phyloP scores from a whole-genome alignment of 1,140 invertebrate species.

The Cardiocondyla obscurior region DNA sequence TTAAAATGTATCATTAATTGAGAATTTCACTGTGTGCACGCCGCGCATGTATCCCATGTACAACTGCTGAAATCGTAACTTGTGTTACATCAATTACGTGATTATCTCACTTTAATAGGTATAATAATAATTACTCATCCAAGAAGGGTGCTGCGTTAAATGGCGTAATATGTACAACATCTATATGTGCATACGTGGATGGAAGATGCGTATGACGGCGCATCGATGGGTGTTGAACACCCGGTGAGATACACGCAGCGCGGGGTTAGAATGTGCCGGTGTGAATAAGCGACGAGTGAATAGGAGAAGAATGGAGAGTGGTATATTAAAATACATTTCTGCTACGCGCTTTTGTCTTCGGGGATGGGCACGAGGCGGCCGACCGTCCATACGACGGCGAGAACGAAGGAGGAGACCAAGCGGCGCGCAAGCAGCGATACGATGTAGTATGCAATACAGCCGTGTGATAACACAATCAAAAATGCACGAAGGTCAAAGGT shows the following conservation, averaged over 20 bases:
- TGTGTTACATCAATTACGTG: neutral
- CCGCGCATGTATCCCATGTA: neutral
- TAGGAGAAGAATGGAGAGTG: slow-evolving; percentile 33
- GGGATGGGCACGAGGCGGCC: neutral
- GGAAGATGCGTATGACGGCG: neutral
- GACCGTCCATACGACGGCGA: neutral
- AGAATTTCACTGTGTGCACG: neutral
- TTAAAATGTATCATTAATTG: neutral
- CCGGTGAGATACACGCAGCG: neutral
- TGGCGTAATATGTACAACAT: slow-evolving; percentile 15
- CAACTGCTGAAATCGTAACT: neutral
- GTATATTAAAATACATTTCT: slow-evolving; percentile 50
- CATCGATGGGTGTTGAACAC: slow-evolving; percentile 19
- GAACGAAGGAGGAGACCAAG: neutral
- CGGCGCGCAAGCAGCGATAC: neutral
- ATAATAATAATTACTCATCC: slow-evolving; percentile 6
- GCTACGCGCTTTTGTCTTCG: slow-evolving; percentile 14
- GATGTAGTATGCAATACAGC: neutral
- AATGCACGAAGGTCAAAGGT: slow-evolving; percentile 26
- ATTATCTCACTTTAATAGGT: slow-evolving; percentile 8
- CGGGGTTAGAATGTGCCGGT: slow-evolving; percentile 23
- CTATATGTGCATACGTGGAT: slow-evolving; percentile 30
- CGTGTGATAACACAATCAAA: slow-evolving; percentile 41
- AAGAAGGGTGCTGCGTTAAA: neutral
- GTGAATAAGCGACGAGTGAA: slow-evolving; percentile 46